Conservation (phyloP, 1,140 invertebrate species). For the Sipha flava region DNA sequence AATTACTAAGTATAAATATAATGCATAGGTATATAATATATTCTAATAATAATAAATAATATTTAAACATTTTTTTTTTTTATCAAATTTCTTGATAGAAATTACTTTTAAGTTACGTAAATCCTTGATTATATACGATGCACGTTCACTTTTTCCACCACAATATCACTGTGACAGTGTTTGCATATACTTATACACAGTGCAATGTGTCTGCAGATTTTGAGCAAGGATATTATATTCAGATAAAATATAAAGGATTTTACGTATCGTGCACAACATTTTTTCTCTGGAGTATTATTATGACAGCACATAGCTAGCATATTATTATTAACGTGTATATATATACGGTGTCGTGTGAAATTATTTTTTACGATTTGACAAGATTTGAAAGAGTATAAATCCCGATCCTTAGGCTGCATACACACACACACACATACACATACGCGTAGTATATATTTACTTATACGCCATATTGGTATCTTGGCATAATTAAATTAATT, state of each 20-base stretch:
- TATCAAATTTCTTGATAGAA: too few species aligned
- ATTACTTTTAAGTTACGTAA: background rate
- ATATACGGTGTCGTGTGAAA: background rate
- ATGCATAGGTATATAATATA: background rate
- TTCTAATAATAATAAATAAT: background rate
- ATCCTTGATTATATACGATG: background rate
- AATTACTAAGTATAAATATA: too few species aligned
- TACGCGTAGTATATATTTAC: too few species aligned
- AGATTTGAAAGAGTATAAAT: background rate
- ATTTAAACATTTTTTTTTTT: background rate
- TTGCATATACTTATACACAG: background rate
- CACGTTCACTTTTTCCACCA: background rate
- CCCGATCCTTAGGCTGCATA: too few species aligned
- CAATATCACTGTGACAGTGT: background rate
- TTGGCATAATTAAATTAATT: too few species aligned
- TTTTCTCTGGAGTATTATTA: background rate
- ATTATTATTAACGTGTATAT: background rate
- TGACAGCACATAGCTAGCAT: background rate
- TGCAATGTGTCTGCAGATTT: background rate
- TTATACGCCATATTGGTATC: too few species aligned
- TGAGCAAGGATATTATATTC: background rate
- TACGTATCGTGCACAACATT: background rate
- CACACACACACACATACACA: too few species aligned
- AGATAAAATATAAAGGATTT: background rate
- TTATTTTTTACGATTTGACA: background rate